Base-by-base conservation (phyloP, 2,113 vertebrate genomes). In the Prolemur simus region DNA sequence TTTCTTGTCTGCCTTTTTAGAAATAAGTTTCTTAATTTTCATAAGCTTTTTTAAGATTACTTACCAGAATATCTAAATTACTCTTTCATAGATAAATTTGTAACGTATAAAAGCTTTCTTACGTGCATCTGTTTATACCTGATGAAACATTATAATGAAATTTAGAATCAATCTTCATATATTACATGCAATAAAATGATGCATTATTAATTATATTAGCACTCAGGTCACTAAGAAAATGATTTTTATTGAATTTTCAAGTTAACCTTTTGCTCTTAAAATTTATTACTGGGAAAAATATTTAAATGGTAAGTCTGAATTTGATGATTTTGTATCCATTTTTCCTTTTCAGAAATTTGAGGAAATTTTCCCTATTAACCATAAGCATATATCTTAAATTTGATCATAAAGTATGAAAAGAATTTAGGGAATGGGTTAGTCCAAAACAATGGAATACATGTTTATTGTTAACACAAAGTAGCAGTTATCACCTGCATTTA, bases 191-290 rank as follows among this genome's bases (percentile, higher is more conserved):
- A 86, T 27, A 71, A 96, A 90, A 92, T 54, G 78, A 81, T 94
- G 42, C 90, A 93, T 85, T 87, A 96, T 90, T 97, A 86, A 97
- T 98, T 97, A 96, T 80, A 96, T 91, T 96, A 98, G 27, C 71
- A 89, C 7, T 69, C 12, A 66, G 49, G 47, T 92, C 82, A 96
- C 32, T 92, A 77, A 84, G 60, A 91, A 95, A 91, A 88, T 92
- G 5, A 11, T 91, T 64, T 82, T 93, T 96, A 92, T 96, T 97
- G 64, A 81, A 94, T 95, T 98, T 98, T 64, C n/a, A 97, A 95
- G 84, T 60, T 96, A 96, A 95, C 27, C 21, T 96, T 85, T 95
- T 81, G 45, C 8, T 87, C 39, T 88, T 90, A 37, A 92, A 94
- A 86, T 68, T 84, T 89, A 87, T 56, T 85, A 74, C 20, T 90